phyloP scores from a whole-genome alignment of 2,113 vertebrate genomes.

The Miniopterus natalensis region DNA sequence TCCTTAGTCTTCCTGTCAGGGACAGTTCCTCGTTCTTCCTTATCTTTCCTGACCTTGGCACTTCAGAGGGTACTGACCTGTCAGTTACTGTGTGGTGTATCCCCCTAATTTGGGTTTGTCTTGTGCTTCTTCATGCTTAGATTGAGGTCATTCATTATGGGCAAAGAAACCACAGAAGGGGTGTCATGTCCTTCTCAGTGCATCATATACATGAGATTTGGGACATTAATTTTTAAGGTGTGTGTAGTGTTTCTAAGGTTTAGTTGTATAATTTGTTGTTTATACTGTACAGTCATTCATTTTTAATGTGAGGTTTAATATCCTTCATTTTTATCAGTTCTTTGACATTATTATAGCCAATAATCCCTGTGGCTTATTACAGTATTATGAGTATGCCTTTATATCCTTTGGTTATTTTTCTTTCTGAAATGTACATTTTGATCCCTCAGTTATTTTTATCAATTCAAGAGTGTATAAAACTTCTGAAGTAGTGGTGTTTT shows the following conservation, averaged over 20 bases:
- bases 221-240: background rate
- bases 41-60: background rate
- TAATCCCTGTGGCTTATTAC: background rate
- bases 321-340: conserved; percentile 21
- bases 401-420: conserved; percentile 54
- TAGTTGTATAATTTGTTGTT: background rate
- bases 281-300: background rate
- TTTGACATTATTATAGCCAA: background rate
- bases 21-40: background rate
- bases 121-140: background rate
- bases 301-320: conserved; percentile 22
- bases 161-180: background rate
- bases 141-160: conserved; percentile 15
- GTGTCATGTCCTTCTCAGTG: background rate
- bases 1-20: background rate
- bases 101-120: background rate
- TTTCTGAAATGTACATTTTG: conserved; percentile 49
- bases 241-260: conserved; percentile 32
- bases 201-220: accelerated
- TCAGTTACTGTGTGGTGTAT: background rate
- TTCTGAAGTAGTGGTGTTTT: conserved; percentile 58
- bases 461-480: background rate
- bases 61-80: background rate
- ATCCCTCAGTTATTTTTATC: background rate
- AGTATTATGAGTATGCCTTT: background rate